Evolutionary conservation across 1,140 invertebrate genomes (phyloP).

Genomic region (Drosophila suzukii): DNA sequence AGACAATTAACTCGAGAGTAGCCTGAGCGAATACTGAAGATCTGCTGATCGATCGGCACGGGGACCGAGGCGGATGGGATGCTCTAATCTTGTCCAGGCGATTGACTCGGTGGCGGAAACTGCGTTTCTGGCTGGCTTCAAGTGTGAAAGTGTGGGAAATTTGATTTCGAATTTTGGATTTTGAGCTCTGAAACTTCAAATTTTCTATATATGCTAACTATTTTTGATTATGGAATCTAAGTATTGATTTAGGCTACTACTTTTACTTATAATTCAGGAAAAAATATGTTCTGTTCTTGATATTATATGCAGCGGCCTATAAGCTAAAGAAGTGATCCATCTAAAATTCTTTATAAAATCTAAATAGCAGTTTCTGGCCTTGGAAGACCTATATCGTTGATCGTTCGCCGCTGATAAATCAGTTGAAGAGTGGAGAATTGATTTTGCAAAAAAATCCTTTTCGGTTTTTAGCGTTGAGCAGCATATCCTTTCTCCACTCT

Average conservation of each 20-base stretch:
- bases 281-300: neutral
- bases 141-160: neutral
- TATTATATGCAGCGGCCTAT: too few relatives aligned
- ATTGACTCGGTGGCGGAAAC: neutral
- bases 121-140: neutral
- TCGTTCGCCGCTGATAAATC: constrained; percentile 4
- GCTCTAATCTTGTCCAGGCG: neutral
- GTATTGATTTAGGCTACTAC: too few relatives aligned
- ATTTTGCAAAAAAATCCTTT: neutral
- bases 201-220: neutral
- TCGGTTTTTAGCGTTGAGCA: too few relatives aligned
- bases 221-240: neutral
- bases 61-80: too few relatives aligned
- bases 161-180: constrained; percentile 1
- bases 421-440: constrained; percentile 7
- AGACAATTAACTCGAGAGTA: constrained; percentile 53
- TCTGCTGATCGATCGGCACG: too few relatives aligned
- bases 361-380: too few relatives aligned
- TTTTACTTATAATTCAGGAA: too few relatives aligned
- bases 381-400: neutral
- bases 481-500: constrained; percentile 6
- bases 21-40: constrained; percentile 16
- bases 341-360: too few relatives aligned
- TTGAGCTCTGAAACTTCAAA: neutral
- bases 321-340: too few relatives aligned